Conservation (phyloP, 2,113 vertebrate genomes). For the Bos javanicus region DNA sequence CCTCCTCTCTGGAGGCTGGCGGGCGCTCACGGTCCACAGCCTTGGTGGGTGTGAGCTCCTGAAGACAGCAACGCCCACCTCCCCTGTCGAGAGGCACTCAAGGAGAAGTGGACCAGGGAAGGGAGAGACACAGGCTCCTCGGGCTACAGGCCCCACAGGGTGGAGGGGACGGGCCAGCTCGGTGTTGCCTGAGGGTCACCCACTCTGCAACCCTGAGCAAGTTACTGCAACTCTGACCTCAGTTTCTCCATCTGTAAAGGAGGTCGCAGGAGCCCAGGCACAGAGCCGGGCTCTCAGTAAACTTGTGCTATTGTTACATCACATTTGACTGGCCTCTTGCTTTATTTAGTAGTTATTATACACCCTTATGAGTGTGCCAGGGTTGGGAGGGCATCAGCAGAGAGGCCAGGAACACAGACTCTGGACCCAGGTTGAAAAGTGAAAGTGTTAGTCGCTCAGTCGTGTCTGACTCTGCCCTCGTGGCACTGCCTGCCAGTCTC, state of each 20-base stretch:
- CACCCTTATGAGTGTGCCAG: background rate
- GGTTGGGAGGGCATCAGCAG: background rate
- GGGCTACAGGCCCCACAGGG: fast-evolving
- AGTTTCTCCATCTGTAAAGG: background rate
- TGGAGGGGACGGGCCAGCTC: too few relatives aligned
- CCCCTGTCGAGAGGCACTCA: background rate
- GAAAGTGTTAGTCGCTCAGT: background rate
- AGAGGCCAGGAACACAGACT: background rate
- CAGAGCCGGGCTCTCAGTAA: background rate
- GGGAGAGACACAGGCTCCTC: background rate
- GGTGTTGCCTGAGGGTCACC: background rate
- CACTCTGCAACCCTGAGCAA: background rate
- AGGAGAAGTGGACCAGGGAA: background rate
- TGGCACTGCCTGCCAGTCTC: background rate
- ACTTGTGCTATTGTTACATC: background rate
- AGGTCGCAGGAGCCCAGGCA: background rate
- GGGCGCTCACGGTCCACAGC: background rate
- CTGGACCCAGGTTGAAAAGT: background rate
- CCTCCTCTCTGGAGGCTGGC: background rate
- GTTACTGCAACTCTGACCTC: background rate
- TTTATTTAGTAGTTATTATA: background rate
- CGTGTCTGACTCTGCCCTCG: background rate
- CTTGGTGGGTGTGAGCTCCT: background rate
- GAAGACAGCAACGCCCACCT: background rate
- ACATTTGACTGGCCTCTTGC: background rate